Evolutionary conservation across 2,113 vertebrate genomes (phyloP), one percentile per base, ranked within the genome.

Genomic region (Eolophus roseicapilla): DNA sequence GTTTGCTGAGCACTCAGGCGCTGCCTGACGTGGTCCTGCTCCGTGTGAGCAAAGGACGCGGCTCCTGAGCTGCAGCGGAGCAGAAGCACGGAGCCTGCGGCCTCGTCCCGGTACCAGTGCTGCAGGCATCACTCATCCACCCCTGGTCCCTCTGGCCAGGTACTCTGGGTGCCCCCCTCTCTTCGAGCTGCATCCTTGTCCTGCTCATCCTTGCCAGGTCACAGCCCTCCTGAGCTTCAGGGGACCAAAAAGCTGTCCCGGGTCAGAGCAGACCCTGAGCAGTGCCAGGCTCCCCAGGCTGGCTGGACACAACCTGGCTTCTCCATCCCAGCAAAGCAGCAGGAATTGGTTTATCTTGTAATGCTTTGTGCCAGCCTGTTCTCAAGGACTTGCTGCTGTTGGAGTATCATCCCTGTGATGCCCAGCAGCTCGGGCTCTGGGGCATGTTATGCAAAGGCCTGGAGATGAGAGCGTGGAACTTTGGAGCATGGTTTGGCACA

Each of bases 21-120:
- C 64, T 74, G 68, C 50, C 79, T 94, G 76, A 10, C 18, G 0
- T n/a, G 62, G 12, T 50, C 35, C 62, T 68, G 46, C 35, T 63
- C 2, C 2, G 17, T 0, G 1, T 0, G 16, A 68, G 65, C 3
- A 1, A 60, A 57, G 33, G 41, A 31, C 23, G 18, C 23, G 31
- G 65, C 50, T n/a, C 37, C 70, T 52, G 73, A 46, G 52, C 49
- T 46, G 5, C 57, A 1, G 13, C 3, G 6, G 78, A 50, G 57
- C 44, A 77, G 82, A 47, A 0, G 21, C 53, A 67, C 49, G 23
- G 33, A 20, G 17, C 59, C 71, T 39, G 57, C 67, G 80, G 81
- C 50, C 43, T 55, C 0, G 0, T n/a, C 68, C 10, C 16, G 10
- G 17, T 31, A 3, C 39, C 35, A 57, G 29, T 62, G 70, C 43